Conservation (phyloP, 2,113 vertebrate genomes). For the Prolemur simus region DNA sequence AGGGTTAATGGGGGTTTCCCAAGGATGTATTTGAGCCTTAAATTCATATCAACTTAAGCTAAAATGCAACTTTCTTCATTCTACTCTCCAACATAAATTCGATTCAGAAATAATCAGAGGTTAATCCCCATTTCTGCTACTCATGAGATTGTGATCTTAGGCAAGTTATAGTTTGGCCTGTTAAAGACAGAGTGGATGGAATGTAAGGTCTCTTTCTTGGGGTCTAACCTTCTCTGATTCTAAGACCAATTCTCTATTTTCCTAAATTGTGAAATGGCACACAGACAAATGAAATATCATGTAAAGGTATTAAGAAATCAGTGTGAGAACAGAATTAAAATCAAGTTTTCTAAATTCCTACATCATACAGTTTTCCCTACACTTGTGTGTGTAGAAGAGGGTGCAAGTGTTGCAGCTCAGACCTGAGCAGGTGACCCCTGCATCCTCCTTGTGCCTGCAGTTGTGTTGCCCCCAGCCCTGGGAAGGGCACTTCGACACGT, state of each 20-base stretch:
- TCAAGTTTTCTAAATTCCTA: neutral
- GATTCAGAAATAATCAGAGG: neutral
- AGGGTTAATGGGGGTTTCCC: neutral
- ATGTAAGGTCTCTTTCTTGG: neutral
- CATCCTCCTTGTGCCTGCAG: conserved; percentile 61
- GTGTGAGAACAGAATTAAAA: neutral
- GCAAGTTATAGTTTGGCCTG: neutral
- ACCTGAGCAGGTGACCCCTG: conserved; percentile 52
- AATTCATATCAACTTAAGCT: neutral
- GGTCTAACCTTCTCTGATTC: neutral
- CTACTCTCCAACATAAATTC: neutral
- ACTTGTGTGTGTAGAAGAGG: neutral
- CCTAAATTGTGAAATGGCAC: neutral
- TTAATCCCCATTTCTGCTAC: neutral
- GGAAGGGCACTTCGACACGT: conserved; percentile 43
- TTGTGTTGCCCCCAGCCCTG: conserved; percentile 42
- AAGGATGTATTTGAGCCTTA: neutral
- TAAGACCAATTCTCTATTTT: neutral
- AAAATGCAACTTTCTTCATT: neutral
- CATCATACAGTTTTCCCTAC: neutral
- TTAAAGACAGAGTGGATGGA: neutral
- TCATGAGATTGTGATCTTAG: neutral
- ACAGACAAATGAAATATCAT: neutral
- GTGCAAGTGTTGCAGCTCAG: neutral
- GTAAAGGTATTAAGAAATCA: neutral